Evolutionary conservation across 2,888 invertebrate genomes (phyloP).

Genomic region (Odontomyia ornata): DNA sequence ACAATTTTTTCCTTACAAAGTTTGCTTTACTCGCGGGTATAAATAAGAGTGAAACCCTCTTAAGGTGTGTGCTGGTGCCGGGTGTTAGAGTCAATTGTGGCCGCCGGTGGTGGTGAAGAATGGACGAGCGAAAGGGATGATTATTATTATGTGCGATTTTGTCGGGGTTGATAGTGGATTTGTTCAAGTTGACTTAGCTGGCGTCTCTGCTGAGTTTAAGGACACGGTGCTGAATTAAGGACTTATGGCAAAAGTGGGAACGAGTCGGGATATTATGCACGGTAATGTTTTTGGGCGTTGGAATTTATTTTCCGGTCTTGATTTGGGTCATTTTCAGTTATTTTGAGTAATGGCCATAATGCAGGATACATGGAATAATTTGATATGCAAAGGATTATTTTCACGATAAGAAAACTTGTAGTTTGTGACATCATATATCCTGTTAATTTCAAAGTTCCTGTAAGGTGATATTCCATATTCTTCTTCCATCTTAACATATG

Average conservation of each 20-base stretch:
- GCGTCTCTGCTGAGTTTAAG: too few relatives aligned
- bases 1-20: constrained; percentile 1
- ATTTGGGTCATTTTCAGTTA: not conserved
- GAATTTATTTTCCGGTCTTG: not conserved
- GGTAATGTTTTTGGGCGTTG: not conserved
- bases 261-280: not conserved
- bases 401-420: not conserved
- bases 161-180: not conserved
- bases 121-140: too few relatives aligned
- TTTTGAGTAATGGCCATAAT: not conserved
- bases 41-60: not conserved
- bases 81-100: too few relatives aligned
- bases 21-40: not conserved
- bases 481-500: not conserved
- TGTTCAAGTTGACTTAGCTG: too few relatives aligned
- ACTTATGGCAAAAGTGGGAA: not conserved
- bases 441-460: too few relatives aligned
- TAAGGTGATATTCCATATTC: too few relatives aligned
- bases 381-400: not conserved
- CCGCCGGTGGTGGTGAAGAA: too few relatives aligned
- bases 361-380: not conserved
- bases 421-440: too few relatives aligned
- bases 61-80: too few relatives aligned
- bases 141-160: too few relatives aligned
- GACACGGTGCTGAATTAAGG: too few relatives aligned